A percentile compares a stretch with the other conserved stretches of the same genome.
Conservation (phyloP, 2,113 vertebrate species). For the Onychorhynchus coronatus region DNA sequence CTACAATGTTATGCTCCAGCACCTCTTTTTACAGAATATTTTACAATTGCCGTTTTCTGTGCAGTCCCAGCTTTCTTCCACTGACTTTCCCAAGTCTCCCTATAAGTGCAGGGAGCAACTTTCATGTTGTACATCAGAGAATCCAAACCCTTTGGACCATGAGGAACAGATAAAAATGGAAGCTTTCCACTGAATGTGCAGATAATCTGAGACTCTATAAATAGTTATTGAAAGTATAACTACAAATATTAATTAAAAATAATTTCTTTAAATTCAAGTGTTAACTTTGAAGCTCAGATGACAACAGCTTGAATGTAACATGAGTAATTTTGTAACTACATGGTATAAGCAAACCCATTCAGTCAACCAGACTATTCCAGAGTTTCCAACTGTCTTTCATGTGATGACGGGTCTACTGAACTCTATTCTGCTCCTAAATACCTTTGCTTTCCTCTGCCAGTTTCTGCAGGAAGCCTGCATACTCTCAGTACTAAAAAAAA, state of each 20-base stretch:
- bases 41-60: background rate
- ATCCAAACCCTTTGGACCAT: background rate
- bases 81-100: background rate
- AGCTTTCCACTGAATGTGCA: background rate
- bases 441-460: background rate
- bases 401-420: background rate
- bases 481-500: background rate
- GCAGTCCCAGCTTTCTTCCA: background rate
- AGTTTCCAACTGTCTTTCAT: background rate
- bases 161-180: background rate
- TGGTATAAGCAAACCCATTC: background rate
- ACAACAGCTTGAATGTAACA: background rate
- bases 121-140: background rate
- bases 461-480: background rate
- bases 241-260: background rate
- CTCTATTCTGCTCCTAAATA: background rate
- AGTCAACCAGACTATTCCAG: background rate
- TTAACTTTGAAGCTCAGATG: background rate
- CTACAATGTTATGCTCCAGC: background rate
- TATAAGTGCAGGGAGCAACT: background rate
- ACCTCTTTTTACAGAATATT: background rate
- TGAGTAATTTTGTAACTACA: background rate
- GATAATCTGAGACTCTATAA: background rate
- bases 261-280: background rate
- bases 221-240: background rate